These are phyloP conservation scores for Ciconia nigra DNA, from an alignment of 2,797 vertebrate species.

Conservation along the genomic window DNA sequence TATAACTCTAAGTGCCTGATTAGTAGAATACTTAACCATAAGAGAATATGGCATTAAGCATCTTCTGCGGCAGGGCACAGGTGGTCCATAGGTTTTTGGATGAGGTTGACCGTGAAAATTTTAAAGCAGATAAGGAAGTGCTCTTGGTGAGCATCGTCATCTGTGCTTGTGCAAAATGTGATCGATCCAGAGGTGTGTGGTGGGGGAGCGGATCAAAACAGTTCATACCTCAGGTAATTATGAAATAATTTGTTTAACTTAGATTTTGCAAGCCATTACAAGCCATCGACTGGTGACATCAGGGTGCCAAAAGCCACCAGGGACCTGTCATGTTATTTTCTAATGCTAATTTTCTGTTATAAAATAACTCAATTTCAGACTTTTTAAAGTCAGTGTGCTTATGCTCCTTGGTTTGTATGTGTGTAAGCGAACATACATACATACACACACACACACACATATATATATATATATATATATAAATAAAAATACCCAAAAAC, in stretches of 20 bases:
- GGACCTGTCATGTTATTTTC: background rate
- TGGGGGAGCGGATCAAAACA: background rate
- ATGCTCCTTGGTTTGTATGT: background rate
- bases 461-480: background rate
- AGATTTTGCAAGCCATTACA: background rate
- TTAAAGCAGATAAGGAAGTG: background rate
- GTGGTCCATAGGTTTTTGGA: background rate
- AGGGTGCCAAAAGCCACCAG: background rate
- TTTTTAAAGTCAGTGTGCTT: background rate
- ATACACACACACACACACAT: too few species aligned
- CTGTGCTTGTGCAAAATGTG: background rate
- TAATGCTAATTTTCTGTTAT: background rate
- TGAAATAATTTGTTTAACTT: background rate
- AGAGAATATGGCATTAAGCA: background rate
- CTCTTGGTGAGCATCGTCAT: background rate
- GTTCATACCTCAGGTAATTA: background rate
- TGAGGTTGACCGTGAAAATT: background rate
- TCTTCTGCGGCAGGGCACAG: background rate
- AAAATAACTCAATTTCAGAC: background rate
- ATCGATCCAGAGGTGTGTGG: fast-evolving
- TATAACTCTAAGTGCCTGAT: background rate
- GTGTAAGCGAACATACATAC: background rate
- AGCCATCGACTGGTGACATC: background rate
- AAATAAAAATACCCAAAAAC: background rate
- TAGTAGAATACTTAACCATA: background rate